Evolutionary conservation across 1,140 invertebrate genomes (phyloP).

Genomic region (Odontomachus brunneus): DNA sequence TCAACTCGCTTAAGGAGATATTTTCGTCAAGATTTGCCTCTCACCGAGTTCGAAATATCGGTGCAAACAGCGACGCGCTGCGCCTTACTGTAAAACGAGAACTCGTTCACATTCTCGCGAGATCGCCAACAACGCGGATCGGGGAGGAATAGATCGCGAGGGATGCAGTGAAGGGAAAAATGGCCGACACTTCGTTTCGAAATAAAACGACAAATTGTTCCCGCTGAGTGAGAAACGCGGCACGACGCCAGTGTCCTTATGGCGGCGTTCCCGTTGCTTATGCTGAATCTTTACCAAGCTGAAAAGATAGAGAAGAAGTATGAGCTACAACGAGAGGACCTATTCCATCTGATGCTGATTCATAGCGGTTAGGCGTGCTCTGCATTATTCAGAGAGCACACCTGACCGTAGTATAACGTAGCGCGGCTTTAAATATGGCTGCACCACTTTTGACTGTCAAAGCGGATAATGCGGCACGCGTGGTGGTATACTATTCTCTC

Average conservation of each 20-base stretch:
- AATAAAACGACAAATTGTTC: not conserved
- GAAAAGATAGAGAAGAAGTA: conserved; percentile 55
- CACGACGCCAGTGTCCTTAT: not conserved
- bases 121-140: no score
- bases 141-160: no score
- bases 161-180: no score
- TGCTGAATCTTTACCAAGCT: conserved; percentile 34
- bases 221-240: not conserved
- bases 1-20: no score
- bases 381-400: conserved; percentile 73
- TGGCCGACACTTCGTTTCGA: not conserved
- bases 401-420: conserved; percentile 42
- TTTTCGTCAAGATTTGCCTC: no score
- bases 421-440: conserved; percentile 63
- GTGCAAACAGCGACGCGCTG: no score
- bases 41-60: no score
- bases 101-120: no score
- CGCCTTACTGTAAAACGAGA: no score
- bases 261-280: conserved; percentile 19
- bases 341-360: conserved; percentile 74
- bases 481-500: conserved; percentile 18
- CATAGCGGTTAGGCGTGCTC: conserved; percentile 74
- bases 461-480: conserved; percentile 43
- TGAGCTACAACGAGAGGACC: conserved; percentile 40
- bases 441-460: conserved; percentile 69